phyloP scores from a whole-genome alignment of 2,113 vertebrate species.

The Chroicocephalus ridibundus region DNA sequence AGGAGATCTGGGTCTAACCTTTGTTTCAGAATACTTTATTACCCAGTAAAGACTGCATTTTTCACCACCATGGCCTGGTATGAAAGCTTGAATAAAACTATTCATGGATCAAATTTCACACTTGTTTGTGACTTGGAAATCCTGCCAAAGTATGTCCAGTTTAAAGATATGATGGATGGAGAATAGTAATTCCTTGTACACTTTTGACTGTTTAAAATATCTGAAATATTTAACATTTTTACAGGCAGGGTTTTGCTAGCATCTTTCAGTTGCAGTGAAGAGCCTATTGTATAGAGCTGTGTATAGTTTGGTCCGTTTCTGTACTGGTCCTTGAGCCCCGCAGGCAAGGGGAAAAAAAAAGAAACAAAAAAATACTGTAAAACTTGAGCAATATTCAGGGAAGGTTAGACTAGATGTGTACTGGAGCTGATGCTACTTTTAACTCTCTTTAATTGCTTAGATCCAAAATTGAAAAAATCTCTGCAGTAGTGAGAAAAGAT shows the following conservation, averaged over 20 bases:
- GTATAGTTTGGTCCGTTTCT: neutral
- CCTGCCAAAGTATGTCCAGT: neutral
- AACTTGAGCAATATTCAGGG: neutral
- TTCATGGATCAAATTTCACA: neutral
- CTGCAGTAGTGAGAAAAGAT: neutral
- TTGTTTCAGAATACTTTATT: neutral
- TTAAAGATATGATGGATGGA: neutral
- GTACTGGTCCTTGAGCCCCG: neutral
- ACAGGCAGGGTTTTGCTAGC: neutral
- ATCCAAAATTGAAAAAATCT: neutral
- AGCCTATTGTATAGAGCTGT: neutral
- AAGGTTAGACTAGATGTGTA: neutral
- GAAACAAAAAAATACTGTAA: neutral
- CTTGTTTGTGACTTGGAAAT: neutral
- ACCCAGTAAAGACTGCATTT: neutral
- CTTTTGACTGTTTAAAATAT: neutral
- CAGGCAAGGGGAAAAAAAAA: neutral
- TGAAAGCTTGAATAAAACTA: neutral
- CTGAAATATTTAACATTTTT: neutral
- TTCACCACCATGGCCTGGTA: neutral
- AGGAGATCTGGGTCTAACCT: neutral
- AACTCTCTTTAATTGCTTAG: neutral
- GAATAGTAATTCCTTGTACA: neutral
- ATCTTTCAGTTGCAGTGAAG: neutral
- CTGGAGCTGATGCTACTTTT: neutral